These are phyloP conservation scores for Calypte anna DNA, from an alignment of 2,113 vertebrate genomes.

Conservation along the genomic window DNA sequence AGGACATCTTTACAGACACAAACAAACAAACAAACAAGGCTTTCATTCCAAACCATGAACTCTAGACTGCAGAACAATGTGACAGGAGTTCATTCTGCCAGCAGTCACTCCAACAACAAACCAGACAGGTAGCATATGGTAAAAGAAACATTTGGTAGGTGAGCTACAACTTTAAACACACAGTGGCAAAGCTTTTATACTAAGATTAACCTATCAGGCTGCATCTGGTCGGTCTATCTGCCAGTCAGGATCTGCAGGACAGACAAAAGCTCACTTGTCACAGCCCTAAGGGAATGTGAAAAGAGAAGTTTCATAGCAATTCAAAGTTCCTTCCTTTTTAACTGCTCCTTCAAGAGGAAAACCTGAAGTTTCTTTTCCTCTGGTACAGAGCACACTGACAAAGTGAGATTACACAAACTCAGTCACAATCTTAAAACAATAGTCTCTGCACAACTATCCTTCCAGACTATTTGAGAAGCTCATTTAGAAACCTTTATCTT, in stretches of 20 bases:
- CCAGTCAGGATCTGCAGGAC: fast-evolving
- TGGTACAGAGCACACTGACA: not conserved
- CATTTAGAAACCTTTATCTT: not conserved
- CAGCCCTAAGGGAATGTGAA: not conserved
- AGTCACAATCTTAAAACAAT: not conserved
- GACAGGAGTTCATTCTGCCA: not conserved
- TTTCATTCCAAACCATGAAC: not conserved
- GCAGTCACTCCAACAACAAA: not conserved
- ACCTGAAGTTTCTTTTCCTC: not conserved
- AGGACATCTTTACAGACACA: not conserved
- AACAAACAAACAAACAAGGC: not conserved
- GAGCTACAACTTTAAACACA: not conserved
- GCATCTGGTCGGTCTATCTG: not conserved
- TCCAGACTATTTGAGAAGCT: not conserved
- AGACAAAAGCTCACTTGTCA: not conserved
- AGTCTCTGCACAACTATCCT: not conserved
- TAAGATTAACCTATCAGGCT: not conserved
- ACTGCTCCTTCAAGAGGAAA: not conserved
- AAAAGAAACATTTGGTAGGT: not conserved
- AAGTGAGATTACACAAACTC: not conserved
- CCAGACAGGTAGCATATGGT: fast-evolving
- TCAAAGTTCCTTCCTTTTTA: not conserved
- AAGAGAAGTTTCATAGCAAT: not conserved
- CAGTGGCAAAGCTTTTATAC: fast-evolving
- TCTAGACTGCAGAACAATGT: fast-evolving